These are phyloP conservation scores for Perccottus glenii DNA, from an alignment of 2,113 vertebrate genomes.

Conservation along the genomic window DNA sequence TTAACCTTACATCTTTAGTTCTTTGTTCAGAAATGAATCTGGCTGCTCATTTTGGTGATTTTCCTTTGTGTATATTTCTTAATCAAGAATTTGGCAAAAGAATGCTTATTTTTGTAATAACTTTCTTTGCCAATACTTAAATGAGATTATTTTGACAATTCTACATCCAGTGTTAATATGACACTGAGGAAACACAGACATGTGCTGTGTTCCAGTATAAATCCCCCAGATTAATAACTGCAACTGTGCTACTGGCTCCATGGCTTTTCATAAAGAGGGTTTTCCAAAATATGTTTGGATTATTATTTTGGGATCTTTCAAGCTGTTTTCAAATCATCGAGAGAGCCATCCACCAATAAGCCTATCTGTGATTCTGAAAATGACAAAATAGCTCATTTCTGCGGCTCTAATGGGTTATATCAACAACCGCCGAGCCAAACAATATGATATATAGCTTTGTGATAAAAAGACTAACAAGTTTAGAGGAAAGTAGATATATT, in stretches of 20 bases:
- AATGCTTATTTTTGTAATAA: neutral
- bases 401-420: neutral
- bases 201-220: neutral
- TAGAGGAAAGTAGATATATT: neutral
- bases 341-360: neutral
- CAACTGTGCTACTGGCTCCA: neutral
- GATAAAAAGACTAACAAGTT: neutral
- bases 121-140: neutral
- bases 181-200: too few species aligned
- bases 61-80: neutral
- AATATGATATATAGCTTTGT: conserved; percentile 4
- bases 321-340: conserved; percentile 2
- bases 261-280: neutral
- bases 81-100: conserved; percentile 9
- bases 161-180: neutral
- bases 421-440: neutral
- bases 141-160: neutral
- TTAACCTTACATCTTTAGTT: neutral
- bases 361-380: conserved; percentile 13
- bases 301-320: conserved; percentile 8
- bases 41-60: neutral
- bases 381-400: conserved; percentile 9
- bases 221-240: neutral
- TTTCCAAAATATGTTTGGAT: conserved; percentile 11
- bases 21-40: neutral